phyloP scores from a whole-genome alignment of 2,888 invertebrate genomes.

The Caprella mutica region DNA sequence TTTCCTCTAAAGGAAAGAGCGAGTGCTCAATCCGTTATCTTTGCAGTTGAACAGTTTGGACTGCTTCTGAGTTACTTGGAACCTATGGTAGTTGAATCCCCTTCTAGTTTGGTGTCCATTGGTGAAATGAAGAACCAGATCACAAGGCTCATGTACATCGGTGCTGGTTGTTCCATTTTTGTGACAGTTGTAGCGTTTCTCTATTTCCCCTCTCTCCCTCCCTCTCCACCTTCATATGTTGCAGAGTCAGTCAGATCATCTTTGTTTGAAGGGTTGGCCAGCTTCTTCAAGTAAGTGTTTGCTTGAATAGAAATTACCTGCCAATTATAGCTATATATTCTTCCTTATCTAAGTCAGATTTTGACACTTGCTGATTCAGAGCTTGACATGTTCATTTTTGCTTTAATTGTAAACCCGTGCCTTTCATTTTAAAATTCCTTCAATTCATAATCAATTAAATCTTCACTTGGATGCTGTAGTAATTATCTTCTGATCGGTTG shows the following conservation, averaged over 20 bases:
- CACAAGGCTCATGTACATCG: conserved; percentile 29
- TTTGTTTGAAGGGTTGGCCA: neutral
- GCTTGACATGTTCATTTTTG: too few relatives aligned
- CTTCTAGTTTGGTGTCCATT: neutral
- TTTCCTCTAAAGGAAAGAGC: conserved; percentile 28
- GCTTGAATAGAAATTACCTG: too few relatives aligned
- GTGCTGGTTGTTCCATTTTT: conserved; percentile 9
- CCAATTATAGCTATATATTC: too few relatives aligned
- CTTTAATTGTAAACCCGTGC: too few relatives aligned
- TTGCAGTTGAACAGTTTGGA: conserved; percentile 21
- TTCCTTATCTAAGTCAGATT: too few relatives aligned
- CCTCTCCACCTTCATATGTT: conserved; percentile 1
- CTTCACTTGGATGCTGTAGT: too few relatives aligned
- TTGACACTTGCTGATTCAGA: too few relatives aligned
- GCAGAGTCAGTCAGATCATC: neutral
- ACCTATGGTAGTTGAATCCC: conserved; percentile 15
- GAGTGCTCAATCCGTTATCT: conserved; percentile 18
- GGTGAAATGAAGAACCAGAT: conserved; percentile 25
- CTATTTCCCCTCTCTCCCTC: conserved; percentile 2
- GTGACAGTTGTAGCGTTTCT: neutral
- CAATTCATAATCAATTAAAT: too few relatives aligned
- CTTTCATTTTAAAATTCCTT: too few relatives aligned
- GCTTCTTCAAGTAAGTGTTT: neutral
- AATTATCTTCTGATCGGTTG: too few relatives aligned
- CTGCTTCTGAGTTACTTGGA: conserved; percentile 24